Base-by-base conservation (phyloP, 1,140 invertebrate genomes). In the Chlorops oryzae region DNA sequence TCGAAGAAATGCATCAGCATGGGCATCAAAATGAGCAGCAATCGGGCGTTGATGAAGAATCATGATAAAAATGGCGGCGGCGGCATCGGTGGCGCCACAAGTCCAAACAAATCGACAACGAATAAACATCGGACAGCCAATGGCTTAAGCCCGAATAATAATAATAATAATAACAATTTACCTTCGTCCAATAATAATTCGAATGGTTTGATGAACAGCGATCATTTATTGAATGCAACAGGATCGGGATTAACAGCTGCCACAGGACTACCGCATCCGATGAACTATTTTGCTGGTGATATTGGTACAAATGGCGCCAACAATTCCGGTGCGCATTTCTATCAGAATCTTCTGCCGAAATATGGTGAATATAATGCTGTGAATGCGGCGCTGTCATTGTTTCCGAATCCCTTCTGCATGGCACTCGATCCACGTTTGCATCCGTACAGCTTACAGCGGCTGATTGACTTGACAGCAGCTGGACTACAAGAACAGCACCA, bases 1-100 rank as follows among this genome's bases (percentile, higher is more conserved):
- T 96, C 94, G 53, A 99, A 99, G 75, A 99, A 99, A 75, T 99
- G 96, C 78, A 82, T 94, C 59, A 87, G 92, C 52, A 87, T 92
- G 77, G 92, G 91, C 70, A 75, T 92, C 6, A 92, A 92, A 74
- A 85, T 83, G 65, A 81, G 80, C 23, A 68, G 79, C 54, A 56
- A 50, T 34, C 55, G 55, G 9, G 46, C 47, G 21, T 37, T 50
- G 43, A 52, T 70, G 4, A 70, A 70, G 41, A 45, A 54, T 0
- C 24, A 68, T 20, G 67, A 70, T n/a, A 70, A 70, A 35, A 63
- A 59, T 27, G 47, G 27, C 9, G 15, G n/a, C 38, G 22, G 28
- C 53, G 50, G 9, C 44, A 37, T 38, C 40, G 49, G 22, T 25
- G 35, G 22, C 47, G 49, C 41, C 47, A 21, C 50, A 6, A 6